Conservation (phyloP, 1,140 invertebrate genomes). For the Oedothorax gibbosus region DNA sequence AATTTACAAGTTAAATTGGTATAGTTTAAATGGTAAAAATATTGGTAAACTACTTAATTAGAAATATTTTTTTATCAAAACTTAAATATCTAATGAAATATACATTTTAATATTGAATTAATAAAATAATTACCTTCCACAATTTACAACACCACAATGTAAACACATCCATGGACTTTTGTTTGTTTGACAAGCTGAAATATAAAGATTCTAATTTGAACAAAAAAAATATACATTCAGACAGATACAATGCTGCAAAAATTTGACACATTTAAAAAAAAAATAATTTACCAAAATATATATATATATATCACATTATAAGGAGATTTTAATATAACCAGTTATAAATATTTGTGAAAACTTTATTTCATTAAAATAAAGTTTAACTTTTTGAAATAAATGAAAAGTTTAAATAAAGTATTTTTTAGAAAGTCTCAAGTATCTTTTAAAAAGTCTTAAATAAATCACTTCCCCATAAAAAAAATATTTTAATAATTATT, state of each 20-base stretch:
- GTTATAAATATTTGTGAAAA: too few relatives aligned
- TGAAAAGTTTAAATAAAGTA: too few relatives aligned
- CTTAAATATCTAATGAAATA: not conserved
- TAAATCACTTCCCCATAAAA: too few relatives aligned
- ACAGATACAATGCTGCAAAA: not conserved
- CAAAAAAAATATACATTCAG: not conserved
- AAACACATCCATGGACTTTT: constrained; percentile 83
- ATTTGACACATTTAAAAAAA: not conserved
- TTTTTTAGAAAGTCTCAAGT: too few relatives aligned
- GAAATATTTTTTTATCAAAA: not conserved
- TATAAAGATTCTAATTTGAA: constrained; percentile 2
- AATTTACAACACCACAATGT: constrained; percentile 79
- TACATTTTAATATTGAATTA: constrained; percentile 2
- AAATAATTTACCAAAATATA: too few relatives aligned
- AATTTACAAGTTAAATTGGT: not conserved
- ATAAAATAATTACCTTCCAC: constrained; percentile 72
- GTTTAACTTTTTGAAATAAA: too few relatives aligned
- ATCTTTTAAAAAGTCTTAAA: too few relatives aligned
- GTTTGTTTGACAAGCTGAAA: constrained; percentile 77
- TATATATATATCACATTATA: too few relatives aligned
- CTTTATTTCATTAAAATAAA: too few relatives aligned
- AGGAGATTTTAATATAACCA: too few relatives aligned
- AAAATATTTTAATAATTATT: too few relatives aligned
- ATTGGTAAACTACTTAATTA: not conserved
- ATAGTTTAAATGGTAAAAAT: not conserved